Conservation (phyloP, 1,140 invertebrate genomes). For the Eumaeus atala region DNA sequence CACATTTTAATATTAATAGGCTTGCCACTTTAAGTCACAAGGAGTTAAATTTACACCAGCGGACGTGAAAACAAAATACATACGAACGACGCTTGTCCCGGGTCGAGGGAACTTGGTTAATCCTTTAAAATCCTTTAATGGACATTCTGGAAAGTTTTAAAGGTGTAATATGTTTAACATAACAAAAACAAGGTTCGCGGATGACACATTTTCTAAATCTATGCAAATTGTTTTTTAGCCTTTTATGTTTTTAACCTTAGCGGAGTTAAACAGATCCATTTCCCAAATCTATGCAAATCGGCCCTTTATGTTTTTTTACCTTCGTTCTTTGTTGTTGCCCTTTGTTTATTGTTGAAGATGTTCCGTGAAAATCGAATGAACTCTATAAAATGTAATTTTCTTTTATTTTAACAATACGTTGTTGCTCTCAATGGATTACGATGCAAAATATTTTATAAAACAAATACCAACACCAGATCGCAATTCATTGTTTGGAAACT, state of each 20-base stretch:
- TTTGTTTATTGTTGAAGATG: background rate
- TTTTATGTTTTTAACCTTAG: background rate
- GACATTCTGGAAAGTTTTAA: slow-evolving; percentile 40
- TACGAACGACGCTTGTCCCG: too few species aligned
- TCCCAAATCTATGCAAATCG: background rate
- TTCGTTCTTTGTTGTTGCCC: background rate
- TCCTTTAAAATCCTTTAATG: slow-evolving; percentile 55
- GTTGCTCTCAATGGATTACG: background rate
- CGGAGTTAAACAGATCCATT: background rate
- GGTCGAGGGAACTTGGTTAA: slow-evolving; percentile 35
- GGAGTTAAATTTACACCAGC: too few species aligned
- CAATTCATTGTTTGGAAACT: too few species aligned
- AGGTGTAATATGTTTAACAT: slow-evolving; percentile 27
- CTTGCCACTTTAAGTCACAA: too few species aligned
- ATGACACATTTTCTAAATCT: slow-evolving; percentile 12
- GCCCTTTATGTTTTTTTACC: background rate
- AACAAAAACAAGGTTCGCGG: background rate
- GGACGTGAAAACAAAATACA: too few species aligned
- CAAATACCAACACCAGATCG: too few species aligned
- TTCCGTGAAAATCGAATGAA: too few species aligned
- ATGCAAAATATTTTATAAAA: too few species aligned
- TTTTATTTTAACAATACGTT: background rate
- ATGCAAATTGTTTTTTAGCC: slow-evolving; percentile 8
- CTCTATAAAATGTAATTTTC: background rate
- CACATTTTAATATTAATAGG: too few species aligned